Evolutionary conservation across 2,797 vertebrate genomes (phyloP).

Genomic region (Gobionotothen gibberifrons): DNA sequence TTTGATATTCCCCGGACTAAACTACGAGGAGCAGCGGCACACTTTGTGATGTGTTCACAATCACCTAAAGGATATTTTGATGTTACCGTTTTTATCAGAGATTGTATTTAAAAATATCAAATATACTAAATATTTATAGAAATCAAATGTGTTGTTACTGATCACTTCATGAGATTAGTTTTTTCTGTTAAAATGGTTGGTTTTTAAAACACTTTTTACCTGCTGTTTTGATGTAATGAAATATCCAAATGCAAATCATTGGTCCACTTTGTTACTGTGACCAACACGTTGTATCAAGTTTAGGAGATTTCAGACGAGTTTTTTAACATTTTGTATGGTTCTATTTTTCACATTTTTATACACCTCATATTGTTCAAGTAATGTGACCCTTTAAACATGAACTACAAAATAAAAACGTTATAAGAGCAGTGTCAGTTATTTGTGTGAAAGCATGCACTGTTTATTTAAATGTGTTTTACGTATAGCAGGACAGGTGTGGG

Average conservation of each 20-base stretch:
- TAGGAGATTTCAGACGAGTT: constrained; percentile 5
- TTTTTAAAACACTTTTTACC: constrained; percentile 22
- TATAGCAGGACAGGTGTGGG: constrained; percentile 60
- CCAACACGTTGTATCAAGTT: not conserved
- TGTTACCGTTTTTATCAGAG: not conserved
- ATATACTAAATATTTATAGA: not conserved
- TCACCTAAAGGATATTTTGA: not conserved
- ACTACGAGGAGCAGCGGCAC: not conserved
- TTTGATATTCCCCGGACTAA: constrained; percentile 39
- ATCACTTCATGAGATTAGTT: not conserved
- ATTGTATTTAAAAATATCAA: not conserved
- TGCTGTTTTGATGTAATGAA: not conserved
- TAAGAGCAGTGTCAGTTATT: constrained; percentile 31
- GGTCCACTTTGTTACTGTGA: not conserved
- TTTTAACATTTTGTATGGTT: constrained; percentile 23
- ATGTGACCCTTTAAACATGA: constrained; percentile 18
- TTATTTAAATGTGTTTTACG: constrained; percentile 25
- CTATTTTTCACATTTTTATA: not conserved
- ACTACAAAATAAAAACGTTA: constrained; percentile 48
- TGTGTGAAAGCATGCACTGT: constrained; percentile 12
- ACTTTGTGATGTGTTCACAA: not conserved
- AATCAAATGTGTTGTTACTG: not conserved
- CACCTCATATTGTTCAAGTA: constrained; percentile 8
- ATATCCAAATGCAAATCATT: not conserved
- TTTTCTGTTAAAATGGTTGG: not conserved